These are phyloP conservation scores for Ashinkailepas kermadecensis DNA, from an alignment of 2,888 invertebrate species.

Conservation along the genomic window DNA sequence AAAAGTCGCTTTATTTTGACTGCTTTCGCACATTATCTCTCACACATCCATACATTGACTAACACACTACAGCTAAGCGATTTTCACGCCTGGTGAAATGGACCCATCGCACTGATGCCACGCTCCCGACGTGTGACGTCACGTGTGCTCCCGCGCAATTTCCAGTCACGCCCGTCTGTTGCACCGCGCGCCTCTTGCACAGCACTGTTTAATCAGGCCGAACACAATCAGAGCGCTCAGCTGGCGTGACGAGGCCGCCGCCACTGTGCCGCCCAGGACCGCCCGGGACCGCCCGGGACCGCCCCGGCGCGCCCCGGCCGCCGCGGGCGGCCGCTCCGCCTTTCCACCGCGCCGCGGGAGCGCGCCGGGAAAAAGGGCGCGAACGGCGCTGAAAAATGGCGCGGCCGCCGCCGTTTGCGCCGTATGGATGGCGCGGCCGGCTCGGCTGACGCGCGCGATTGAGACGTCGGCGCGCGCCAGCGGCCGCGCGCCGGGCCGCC, in stretches of 20 bases:
- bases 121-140: too few relatives aligned
- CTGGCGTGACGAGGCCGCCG: too few relatives aligned
- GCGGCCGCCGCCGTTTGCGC: neutral
- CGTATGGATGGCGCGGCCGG: neutral
- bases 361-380: slow-evolving; percentile 1
- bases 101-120: too few relatives aligned
- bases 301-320: neutral
- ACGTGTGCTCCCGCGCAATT: too few relatives aligned
- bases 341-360: neutral
- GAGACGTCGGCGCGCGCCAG: neutral
- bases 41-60: too few relatives aligned
- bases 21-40: too few relatives aligned
- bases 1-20: too few relatives aligned
- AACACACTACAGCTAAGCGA: too few relatives aligned
- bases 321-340: neutral
- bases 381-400: slow-evolving; percentile 11
- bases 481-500: neutral
- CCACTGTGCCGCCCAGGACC: neutral
- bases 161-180: neutral
- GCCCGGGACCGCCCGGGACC: neutral
- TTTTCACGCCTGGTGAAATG: too few relatives aligned
- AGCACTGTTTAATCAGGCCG: too few relatives aligned
- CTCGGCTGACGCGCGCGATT: neutral
- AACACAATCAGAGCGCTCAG: too few relatives aligned
- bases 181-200: neutral